Percentiles rank a stretch among this genome's conserved stretches.
Conservation (phyloP, 2,888 invertebrate genomes). For the Ptychoptera contaminata region DNA sequence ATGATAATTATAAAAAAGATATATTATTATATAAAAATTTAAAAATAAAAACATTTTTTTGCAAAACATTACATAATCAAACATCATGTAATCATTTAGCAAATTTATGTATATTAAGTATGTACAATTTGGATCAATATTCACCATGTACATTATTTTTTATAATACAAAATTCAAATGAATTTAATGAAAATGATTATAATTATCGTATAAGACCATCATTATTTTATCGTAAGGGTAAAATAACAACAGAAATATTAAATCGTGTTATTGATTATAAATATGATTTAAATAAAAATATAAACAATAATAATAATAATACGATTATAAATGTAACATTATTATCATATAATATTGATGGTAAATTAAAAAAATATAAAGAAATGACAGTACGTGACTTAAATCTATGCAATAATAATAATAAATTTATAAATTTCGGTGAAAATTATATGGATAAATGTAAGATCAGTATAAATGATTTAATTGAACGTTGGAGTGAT, state of each 20-base stretch:
- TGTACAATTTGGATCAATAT: constrained; percentile 34
- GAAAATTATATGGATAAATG: constrained; percentile 15
- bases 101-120: constrained; percentile 46
- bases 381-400: constrained; percentile 6
- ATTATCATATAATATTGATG: constrained; percentile 5
- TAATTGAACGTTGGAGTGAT: background rate
- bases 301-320: constrained; percentile 1
- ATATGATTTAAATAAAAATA: constrained; percentile 7
- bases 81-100: constrained; percentile 49
- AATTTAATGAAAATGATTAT: constrained; percentile 1
- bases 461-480: constrained; percentile 11
- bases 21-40: constrained; percentile 17
- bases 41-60: constrained; percentile 27
- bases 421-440: constrained; percentile 7
- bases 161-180: constrained; percentile 17
- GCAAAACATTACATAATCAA: constrained; percentile 27
- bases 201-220: constrained; percentile 16
- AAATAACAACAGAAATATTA: constrained; percentile 14
- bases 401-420: constrained; percentile 6
- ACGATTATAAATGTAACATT: constrained; percentile 1
- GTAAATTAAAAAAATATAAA: constrained; percentile 4
- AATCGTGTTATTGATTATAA: constrained; percentile 10
- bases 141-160: constrained; percentile 32
- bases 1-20: constrained; percentile 21
- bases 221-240: constrained; percentile 25